Evolutionary conservation across 2,888 invertebrate genomes (phyloP), one percentile per base, ranked within the genome.

Genomic region (Pseudanteris insignis): DNA sequence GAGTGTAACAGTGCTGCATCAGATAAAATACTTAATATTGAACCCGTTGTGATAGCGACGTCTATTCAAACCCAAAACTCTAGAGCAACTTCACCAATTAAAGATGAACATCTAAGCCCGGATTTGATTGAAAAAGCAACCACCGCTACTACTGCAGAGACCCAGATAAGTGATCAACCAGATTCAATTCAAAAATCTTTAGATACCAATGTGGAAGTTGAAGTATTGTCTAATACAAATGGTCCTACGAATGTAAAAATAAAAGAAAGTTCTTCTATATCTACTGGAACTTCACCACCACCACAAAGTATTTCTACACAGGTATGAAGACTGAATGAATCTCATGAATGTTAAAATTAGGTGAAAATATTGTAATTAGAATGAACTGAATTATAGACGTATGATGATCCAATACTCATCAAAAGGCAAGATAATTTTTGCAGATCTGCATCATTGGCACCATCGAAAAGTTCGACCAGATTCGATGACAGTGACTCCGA

Each of bases 241-340:
- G 7, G 9, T 4, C 3, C 8, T 6, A 7, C 8, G 12, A 40
- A 10, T 34, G n/a, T 21, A 30, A 38, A 26, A 30, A 12, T 2
- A 13, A 11, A 34, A 13, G 62, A 64, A 51, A 57, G 60, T 26
- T 62, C 48, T 46, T 74, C 81, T 18, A 81, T 82, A 30, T 90
- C 89, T 53, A 90, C 88, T 37, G 91, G 90, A 55, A 92, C 92
- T 21, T 92, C 92, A 21, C 92, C 93, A 30, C 91, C 92, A 21
- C 92, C 93, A 1, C 93, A 93, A 79, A 91, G 83, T 75, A 92
- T 91, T 72, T 91, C 92, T 14, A 94, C 93, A 13, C 93, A 94
- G 86, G 91, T 89, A 71, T 32, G 14, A 32, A n/a, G n/a, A n/a
- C n/a, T n/a, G 2, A 10, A 29, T n/a, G n/a, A n/a, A n/a, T n/a